Conservation (phyloP, 2,113 vertebrate genomes). For the Lepisosteus oculatus region DNA sequence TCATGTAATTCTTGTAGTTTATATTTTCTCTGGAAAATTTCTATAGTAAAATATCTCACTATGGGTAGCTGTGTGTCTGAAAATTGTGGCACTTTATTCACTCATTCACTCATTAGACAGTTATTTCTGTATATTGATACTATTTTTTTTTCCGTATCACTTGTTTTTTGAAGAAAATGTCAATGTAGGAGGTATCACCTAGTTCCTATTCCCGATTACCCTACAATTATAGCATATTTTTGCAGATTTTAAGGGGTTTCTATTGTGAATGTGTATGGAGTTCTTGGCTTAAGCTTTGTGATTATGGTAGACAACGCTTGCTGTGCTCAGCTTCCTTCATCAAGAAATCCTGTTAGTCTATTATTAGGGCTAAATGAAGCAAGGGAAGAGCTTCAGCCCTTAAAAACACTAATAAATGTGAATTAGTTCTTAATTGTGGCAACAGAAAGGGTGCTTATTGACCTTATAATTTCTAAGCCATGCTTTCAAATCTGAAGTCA, state of each 20-base stretch:
- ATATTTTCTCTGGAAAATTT: too few species aligned
- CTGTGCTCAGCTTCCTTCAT: slow-evolving; percentile 22
- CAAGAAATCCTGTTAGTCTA: slow-evolving; percentile 21
- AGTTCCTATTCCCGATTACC: neutral
- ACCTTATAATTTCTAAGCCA: slow-evolving; percentile 22
- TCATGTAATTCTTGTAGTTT: too few species aligned
- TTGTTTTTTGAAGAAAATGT: neutral
- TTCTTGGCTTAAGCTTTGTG: slow-evolving; percentile 1
- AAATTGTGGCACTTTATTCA: too few species aligned
- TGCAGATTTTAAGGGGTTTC: neutral
- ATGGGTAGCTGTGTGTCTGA: too few species aligned
- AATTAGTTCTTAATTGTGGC: slow-evolving; percentile 28
- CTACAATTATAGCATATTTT: neutral
- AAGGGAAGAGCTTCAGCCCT: slow-evolving; percentile 20
- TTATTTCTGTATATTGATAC: too few species aligned
- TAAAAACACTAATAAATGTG: slow-evolving; percentile 23
- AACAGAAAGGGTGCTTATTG: slow-evolving; percentile 21
- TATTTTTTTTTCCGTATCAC: too few species aligned
- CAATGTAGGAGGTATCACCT: neutral
- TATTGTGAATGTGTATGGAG: neutral
- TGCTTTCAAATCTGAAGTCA: neutral
- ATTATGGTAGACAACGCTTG: slow-evolving; percentile 17
- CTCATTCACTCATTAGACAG: too few species aligned
- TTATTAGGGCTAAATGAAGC: slow-evolving; percentile 29
- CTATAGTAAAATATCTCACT: too few species aligned